Conservation (phyloP, 2,797 vertebrate species). For the Atherinosoma microstoma region DNA sequence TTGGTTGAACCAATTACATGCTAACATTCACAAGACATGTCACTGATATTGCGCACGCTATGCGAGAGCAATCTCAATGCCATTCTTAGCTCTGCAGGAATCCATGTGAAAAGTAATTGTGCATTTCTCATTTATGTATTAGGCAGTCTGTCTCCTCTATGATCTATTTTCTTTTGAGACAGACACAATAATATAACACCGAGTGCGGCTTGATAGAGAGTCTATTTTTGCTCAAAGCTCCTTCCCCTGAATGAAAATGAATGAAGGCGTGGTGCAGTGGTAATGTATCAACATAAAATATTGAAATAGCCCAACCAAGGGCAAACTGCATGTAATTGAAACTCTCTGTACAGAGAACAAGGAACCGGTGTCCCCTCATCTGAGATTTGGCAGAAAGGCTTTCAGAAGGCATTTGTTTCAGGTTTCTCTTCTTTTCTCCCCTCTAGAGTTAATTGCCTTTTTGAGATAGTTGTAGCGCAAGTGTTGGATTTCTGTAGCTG, state of each 20-base stretch:
- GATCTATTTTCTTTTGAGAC: constrained; percentile 75
- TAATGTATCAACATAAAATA: constrained; percentile 86
- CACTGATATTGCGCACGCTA: constrained; percentile 46
- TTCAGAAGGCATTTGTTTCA: constrained; percentile 86
- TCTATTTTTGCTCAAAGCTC: constrained; percentile 77
- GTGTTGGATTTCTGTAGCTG: constrained; percentile 77
- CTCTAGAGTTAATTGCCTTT: constrained; percentile 81
- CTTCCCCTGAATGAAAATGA: constrained; percentile 77
- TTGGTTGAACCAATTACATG: constrained; percentile 74
- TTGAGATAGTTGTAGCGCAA: constrained; percentile 76
- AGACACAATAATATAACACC: constrained; percentile 74
- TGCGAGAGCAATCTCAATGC: constrained; percentile 60
- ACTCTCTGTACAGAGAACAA: constrained; percentile 79
- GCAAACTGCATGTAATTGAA: constrained; percentile 85
- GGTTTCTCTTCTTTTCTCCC: constrained; percentile 72
- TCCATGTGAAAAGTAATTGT: constrained; percentile 77
- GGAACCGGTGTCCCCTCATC: constrained; percentile 75
- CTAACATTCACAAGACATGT: constrained; percentile 75
- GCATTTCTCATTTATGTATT: constrained; percentile 75
- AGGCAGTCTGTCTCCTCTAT: constrained; percentile 70
- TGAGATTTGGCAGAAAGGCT: constrained; percentile 83
- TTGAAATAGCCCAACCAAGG: constrained; percentile 84
- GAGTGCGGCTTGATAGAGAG: constrained; percentile 71
- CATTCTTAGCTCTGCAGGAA: constrained; percentile 59
- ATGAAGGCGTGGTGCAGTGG: constrained; percentile 76